A percentile compares a stretch with the other conserved stretches of the same genome.
Conservation (phyloP, 1,140 invertebrate species). For the Propsilocerus akamusi region DNA sequence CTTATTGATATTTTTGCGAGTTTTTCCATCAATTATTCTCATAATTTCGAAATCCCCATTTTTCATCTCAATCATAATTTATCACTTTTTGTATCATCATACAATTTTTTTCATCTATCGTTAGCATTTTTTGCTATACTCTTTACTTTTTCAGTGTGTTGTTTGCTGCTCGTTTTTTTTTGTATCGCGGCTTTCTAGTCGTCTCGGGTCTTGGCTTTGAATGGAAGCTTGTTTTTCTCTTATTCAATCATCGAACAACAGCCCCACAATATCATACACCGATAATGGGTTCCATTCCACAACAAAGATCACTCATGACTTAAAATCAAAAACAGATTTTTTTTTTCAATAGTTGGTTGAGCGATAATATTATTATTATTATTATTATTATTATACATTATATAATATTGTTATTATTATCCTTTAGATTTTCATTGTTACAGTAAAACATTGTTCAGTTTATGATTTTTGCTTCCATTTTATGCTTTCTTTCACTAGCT, state of each 20-base stretch:
- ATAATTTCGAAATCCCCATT: constrained; percentile 2
- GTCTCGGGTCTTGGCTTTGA: too few species aligned
- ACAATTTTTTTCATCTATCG: neutral
- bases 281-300: neutral
- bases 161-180: neutral
- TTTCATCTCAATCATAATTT: constrained; percentile 4
- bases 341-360: too few species aligned
- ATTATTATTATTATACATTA: too few species aligned
- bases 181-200: too few species aligned
- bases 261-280: neutral
- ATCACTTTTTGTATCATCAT: constrained; percentile 3
- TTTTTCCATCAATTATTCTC: constrained; percentile 1
- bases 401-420: too few species aligned
- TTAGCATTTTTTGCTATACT: neutral
- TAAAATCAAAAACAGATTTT: constrained; percentile 4
- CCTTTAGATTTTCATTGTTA: too few species aligned
- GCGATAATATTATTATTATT: too few species aligned
- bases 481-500: too few species aligned
- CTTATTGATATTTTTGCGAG: neutral
- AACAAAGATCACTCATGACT: constrained; percentile 1
- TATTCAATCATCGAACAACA: constrained; percentile 1
- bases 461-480: too few species aligned
- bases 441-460: too few species aligned
- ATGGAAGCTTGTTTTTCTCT: neutral
- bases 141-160: neutral